Evolutionary conservation across 2,797 vertebrate species (phyloP).

Genomic region (Pantherophis vulpinus): DNA sequence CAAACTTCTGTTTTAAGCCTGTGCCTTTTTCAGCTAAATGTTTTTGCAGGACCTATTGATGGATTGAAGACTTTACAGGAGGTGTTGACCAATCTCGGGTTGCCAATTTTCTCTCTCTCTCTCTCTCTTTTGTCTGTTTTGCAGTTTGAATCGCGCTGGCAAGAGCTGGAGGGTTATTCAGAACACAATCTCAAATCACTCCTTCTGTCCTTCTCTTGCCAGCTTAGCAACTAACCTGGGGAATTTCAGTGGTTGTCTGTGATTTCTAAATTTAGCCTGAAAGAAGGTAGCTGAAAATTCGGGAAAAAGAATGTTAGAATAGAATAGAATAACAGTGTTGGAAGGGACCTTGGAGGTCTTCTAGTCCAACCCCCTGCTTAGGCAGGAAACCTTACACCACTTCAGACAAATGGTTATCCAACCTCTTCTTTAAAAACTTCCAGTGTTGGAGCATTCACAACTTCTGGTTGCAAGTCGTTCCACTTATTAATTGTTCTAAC

Average conservation of each 20-base stretch:
- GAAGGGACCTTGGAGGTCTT: no score
- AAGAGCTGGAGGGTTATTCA: background rate
- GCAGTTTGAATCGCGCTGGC: background rate
- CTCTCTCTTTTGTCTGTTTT: no score
- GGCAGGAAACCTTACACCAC: no score
- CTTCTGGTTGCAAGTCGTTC: no score
- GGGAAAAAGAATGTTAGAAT: background rate
- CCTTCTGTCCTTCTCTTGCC: background rate
- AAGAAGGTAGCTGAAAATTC: background rate
- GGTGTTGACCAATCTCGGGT: rapidly evolving
- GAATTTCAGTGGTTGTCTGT: background rate
- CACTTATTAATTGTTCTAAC: no score
- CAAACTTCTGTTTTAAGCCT: background rate
- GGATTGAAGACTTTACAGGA: background rate
- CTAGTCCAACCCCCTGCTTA: no score
- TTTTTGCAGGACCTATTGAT: rapidly evolving
- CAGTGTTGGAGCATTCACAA: no score
- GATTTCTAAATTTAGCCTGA: background rate
- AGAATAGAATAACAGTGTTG: no score
- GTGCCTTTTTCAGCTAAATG: background rate
- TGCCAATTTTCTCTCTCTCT: background rate
- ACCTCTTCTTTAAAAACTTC: no score
- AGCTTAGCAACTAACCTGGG: background rate
- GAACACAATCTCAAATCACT: no score
- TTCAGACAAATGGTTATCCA: no score